These are phyloP conservation scores for Saimiri boliviensis DNA, from an alignment of 2,113 vertebrate genomes.

Conservation along the genomic window DNA sequence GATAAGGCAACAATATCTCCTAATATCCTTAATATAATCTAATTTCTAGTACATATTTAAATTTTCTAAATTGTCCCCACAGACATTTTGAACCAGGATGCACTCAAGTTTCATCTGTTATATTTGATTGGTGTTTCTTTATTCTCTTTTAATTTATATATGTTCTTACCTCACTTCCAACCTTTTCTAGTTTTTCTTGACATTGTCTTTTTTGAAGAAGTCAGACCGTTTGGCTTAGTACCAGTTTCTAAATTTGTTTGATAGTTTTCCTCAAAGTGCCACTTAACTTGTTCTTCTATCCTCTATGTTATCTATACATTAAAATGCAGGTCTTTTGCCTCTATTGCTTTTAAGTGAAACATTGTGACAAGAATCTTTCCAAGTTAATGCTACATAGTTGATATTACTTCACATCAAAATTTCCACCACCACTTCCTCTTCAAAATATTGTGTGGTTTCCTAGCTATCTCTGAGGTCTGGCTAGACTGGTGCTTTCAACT, in stretches of 20 bases:
- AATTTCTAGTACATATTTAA: not conserved
- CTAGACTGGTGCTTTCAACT: conserved; percentile 23
- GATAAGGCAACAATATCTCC: not conserved
- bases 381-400: not conserved
- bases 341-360: not conserved
- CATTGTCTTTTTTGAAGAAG: not conserved
- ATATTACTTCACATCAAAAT: conserved; percentile 29
- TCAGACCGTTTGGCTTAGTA: not conserved
- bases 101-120: not conserved
- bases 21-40: not conserved
- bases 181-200: not conserved
- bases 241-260: not conserved
- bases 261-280: not conserved
- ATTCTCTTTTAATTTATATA: not conserved
- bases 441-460: conserved; percentile 41
- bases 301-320: not conserved
- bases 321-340: not conserved
- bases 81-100: conserved; percentile 4
- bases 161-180: not conserved
- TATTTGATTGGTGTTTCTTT: not conserved
- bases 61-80: not conserved
- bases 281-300: not conserved
- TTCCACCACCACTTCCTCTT: conserved; percentile 68
- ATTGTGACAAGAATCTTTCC: not conserved
- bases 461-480: not conserved